Percentiles rank a stretch among this genome's conserved stretches.
Evolutionary conservation across 2,888 invertebrate species (phyloP).

Genomic region (Antitype chi): DNA sequence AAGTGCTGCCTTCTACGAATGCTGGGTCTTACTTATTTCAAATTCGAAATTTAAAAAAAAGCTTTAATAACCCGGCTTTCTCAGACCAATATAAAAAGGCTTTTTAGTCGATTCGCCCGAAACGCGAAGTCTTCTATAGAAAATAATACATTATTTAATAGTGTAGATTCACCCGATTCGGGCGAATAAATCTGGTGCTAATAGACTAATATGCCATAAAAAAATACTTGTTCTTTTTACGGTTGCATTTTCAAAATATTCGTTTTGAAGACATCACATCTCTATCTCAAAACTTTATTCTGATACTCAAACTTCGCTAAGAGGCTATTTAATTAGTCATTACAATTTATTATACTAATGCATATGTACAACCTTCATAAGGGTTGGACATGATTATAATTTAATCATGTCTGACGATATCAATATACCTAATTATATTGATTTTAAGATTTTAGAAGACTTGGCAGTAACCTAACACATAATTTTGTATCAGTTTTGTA

Average conservation of each 20-base stretch:
- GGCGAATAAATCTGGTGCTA: too few relatives aligned
- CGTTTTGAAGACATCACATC: not conserved
- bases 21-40: too few relatives aligned
- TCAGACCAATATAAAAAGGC: not conserved
- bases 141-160: too few relatives aligned
- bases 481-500: slow-evolving; percentile 8
- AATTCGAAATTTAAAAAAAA: not conserved
- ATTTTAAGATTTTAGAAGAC: not conserved
- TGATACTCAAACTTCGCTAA: slow-evolving; percentile 44
- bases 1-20: not conserved
- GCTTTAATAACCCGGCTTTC: not conserved
- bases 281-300: slow-evolving; percentile 14
- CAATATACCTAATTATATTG: not conserved
- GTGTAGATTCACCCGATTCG: too few relatives aligned
- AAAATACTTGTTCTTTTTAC: not conserved
- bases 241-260: slow-evolving; percentile 13
- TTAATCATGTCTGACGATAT: slow-evolving; percentile 1
- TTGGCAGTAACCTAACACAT: not conserved
- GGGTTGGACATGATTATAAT: slow-evolving; percentile 12
- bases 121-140: too few relatives aligned
- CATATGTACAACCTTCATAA: slow-evolving; percentile 1
- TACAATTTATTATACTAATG: slow-evolving; percentile 38
- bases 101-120: too few relatives aligned
- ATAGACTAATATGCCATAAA: too few relatives aligned
- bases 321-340: slow-evolving; percentile 59